Evolutionary conservation across 2,888 invertebrate species (phyloP), one percentile per base, ranked within the genome.

Genomic region (Megastigmus dorsalis): DNA sequence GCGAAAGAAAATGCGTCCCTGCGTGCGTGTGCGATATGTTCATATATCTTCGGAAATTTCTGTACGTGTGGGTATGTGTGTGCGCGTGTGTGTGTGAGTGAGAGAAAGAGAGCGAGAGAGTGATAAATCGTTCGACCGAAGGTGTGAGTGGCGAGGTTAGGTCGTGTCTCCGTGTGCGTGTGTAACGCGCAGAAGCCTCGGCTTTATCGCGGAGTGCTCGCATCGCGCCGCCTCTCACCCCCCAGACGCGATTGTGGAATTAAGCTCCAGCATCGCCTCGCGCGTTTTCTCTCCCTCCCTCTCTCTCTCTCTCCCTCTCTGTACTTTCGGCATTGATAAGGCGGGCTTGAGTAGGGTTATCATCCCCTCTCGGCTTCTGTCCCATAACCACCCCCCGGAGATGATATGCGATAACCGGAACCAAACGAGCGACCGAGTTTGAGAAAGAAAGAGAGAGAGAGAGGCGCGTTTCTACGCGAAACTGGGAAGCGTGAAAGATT

Each of bases 321-420:
- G 76, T 63, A 73, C 68, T 73, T 65, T 76, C 23, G 54, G 71
- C 71, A 48, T 76, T 62, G 69, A 77, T 54, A 62, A 71, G 70
- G 41, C 60, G 43, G n/a, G n/a, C 62, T 13, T 18, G 18, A 7
- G 45, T 52, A 41, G 73, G 73, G 30, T 68, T 68, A 69, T 62
- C 57, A 28, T 38, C 62, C 28, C 38, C n/a, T n/a, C n/a, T n/a
- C n/a, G n/a, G n/a, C n/a, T n/a, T n/a, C n/a, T n/a, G n/a, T n/a
- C n/a, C n/a, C n/a, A n/a, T n/a, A n/a, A n/a, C n/a, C n/a, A n/a
- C 36, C 9, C 13, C 18, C 74, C 66, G 66, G 70, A 70, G 75
- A 75, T 71, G 75, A 75, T 65, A 48, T 38, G 66, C 70, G 75
- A 75, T 75, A 75, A 57, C 48, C 59, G 18, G 3, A 20, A 23